These are phyloP conservation scores for Pteropus alecto DNA, from an alignment of 2,113 vertebrate genomes.

Conservation along the genomic window DNA sequence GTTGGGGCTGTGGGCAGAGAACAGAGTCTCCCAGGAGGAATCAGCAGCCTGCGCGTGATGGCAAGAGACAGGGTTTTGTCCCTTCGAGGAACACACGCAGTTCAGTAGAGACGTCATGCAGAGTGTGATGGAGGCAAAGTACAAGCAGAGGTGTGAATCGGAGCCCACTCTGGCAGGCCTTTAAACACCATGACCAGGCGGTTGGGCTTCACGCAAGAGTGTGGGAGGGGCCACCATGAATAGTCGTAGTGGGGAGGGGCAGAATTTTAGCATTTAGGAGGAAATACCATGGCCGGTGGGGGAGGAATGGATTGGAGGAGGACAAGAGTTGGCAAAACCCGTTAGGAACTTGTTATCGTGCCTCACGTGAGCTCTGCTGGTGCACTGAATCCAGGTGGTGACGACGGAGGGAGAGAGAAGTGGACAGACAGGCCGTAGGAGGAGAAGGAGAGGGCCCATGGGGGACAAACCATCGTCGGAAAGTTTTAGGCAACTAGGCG, in stretches of 20 bases:
- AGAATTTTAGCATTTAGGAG: neutral
- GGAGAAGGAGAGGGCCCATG: neutral
- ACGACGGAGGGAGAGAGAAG: neutral
- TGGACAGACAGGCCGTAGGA: neutral
- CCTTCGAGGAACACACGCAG: too few relatives aligned
- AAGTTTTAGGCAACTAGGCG: neutral
- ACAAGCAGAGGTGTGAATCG: accelerated
- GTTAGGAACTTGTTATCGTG: neutral
- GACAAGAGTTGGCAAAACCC: neutral
- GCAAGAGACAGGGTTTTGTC: too few relatives aligned
- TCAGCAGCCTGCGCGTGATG: neutral
- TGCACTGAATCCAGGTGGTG: neutral
- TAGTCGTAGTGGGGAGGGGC: neutral
- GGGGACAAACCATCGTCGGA: neutral
- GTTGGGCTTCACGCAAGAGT: too few relatives aligned
- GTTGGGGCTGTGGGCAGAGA: neutral
- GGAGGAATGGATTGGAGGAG: neutral
- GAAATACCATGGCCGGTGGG: neutral
- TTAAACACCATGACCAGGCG: too few relatives aligned
- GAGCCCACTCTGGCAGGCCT: neutral
- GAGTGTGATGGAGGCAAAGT: neutral
- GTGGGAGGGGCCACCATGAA: too few relatives aligned
- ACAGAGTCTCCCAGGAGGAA: neutral
- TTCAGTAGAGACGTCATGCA: neutral
- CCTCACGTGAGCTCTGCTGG: neutral